Conservation (phyloP, 2,888 invertebrate species). For the Lepeophtheirus nordmannii region DNA sequence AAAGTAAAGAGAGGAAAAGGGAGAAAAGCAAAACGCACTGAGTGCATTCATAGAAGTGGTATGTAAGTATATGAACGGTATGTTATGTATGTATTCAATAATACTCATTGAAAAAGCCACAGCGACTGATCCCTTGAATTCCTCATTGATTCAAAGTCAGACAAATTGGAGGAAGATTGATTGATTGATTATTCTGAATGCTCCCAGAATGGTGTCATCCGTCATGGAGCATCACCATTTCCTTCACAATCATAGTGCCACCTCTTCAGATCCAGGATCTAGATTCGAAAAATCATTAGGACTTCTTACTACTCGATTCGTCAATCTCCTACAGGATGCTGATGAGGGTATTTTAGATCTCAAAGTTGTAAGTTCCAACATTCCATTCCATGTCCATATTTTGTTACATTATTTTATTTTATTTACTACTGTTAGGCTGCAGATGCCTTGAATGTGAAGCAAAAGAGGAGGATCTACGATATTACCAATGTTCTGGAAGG, state of each 20-base stretch:
- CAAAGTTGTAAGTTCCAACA: slow-evolving; percentile 41
- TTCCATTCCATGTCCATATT: neutral
- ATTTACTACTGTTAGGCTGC: slow-evolving; percentile 56
- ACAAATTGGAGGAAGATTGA: too few species aligned
- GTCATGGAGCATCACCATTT: neutral
- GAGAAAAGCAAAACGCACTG: too few species aligned
- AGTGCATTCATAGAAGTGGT: too few species aligned
- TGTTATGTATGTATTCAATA: too few species aligned
- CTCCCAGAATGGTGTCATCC: slow-evolving; percentile 1
- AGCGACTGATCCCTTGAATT: too few species aligned
- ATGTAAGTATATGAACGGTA: too few species aligned
- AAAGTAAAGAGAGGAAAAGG: too few species aligned
- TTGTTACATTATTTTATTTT: neutral
- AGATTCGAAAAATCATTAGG: slow-evolving; percentile 88
- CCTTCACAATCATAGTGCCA: neutral
- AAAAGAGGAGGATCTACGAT: slow-evolving; percentile 79
- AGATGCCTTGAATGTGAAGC: slow-evolving; percentile 67
- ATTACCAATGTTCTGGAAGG: slow-evolving; percentile 88
- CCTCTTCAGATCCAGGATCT: slow-evolving; percentile 32
- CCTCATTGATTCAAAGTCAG: too few species aligned
- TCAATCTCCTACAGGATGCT: slow-evolving; percentile 68
- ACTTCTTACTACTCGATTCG: slow-evolving; percentile 85
- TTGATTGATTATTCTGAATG: too few species aligned
- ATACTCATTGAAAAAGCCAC: too few species aligned
- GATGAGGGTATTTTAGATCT: slow-evolving; percentile 75